Evolutionary conservation across 92 coral and sea anemone genomes (phyloP).

Genomic region (Porites lobata): DNA sequence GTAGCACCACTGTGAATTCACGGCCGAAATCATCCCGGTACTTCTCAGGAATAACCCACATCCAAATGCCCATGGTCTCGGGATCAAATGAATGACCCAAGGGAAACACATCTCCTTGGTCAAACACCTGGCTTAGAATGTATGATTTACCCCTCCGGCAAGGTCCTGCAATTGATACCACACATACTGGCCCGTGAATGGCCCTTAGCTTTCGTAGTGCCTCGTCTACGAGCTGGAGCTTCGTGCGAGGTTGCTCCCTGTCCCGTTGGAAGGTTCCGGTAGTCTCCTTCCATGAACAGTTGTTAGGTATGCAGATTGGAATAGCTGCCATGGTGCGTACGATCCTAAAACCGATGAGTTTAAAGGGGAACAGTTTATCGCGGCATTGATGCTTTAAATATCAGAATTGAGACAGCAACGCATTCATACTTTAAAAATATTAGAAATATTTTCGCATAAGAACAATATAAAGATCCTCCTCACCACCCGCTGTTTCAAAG

Average conservation of each 20-base stretch:
- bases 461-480: no score
- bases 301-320: conserved; percentile 83
- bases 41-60: conserved; percentile 79
- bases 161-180: conserved; percentile 83
- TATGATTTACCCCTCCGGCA: conserved; percentile 89
- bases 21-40: conserved; percentile 53
- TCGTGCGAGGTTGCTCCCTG: conserved; percentile 44
- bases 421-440: no score
- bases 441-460: no score
- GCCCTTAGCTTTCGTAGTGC: conserved; percentile 66
- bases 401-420: no score
- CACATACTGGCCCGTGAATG: conserved; percentile 76
- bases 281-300: conserved; percentile 70
- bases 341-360: not conserved
- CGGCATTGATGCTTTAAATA: not conserved
- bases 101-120: conserved; percentile 80
- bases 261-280: conserved; percentile 54
- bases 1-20: conserved; percentile 78
- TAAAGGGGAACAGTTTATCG: not conserved
- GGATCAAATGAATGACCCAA: conserved; percentile 87
- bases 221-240: conserved; percentile 60
- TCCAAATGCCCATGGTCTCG: conserved; percentile 87
- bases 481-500: no score
- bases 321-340: conserved; percentile 4
- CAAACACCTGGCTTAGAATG: conserved; percentile 73